A percentile compares a stretch with the other conserved stretches of the same genome.
Conservation (phyloP, 2,888 invertebrate species). For the Epistrophella euchroma region DNA sequence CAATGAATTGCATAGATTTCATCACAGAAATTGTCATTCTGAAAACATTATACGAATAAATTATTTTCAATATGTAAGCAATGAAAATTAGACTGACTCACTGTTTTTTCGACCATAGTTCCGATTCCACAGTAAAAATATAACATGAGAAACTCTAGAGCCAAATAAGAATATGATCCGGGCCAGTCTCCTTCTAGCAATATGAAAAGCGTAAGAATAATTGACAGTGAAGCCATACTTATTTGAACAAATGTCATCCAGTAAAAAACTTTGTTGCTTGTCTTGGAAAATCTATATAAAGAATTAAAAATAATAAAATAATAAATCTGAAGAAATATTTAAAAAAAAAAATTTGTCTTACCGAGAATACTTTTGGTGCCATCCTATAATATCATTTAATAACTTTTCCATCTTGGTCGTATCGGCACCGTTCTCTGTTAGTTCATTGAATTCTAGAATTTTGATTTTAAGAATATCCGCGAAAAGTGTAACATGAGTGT, state of each 20-base stretch:
- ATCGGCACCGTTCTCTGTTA: not conserved
- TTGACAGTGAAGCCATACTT: conserved; percentile 70
- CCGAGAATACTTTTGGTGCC: conserved; percentile 76
- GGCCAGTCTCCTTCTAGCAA: conserved; percentile 77
- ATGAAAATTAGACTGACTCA: conserved; percentile 44
- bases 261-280: not conserved
- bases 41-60: not conserved
- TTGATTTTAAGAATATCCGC: conserved; percentile 77
- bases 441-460: conserved; percentile 73
- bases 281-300: conserved; percentile 18
- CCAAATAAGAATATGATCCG: conserved; percentile 76
- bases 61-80: not conserved
- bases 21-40: conserved; percentile 29
- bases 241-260: conserved; percentile 74
- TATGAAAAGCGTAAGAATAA: conserved; percentile 77
- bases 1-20: conserved; percentile 37
- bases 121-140: conserved; percentile 79
- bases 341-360: not conserved
- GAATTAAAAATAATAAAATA: not conserved
- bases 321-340: not conserved
- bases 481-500: conserved; percentile 75
- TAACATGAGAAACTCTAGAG: conserved; percentile 66
- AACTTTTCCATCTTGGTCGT: not conserved
- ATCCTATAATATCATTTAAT: conserved; percentile 73
- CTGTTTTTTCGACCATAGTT: conserved; percentile 77